Evolutionary conservation across 2,113 vertebrate species (phyloP), one percentile per base, ranked within the genome.

Genomic region (Centropristis striata): DNA sequence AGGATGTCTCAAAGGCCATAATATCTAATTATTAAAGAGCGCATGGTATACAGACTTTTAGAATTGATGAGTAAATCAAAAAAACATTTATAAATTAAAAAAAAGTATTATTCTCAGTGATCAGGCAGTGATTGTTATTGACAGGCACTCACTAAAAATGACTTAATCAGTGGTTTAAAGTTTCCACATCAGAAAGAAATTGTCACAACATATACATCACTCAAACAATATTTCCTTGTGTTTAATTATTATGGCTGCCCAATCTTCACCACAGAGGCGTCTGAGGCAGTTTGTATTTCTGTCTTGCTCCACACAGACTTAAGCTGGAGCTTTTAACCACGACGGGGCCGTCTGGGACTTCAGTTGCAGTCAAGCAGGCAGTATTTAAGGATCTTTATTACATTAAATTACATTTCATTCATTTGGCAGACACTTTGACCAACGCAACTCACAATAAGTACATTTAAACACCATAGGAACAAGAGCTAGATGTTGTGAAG

Each of bases 381-480:
- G 44, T 8, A 75, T 46, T 69, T 72, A 51, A 49, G 66, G 51
- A 78, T 51, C 25, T 74, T 78, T 75, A 66, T 71, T 66, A 23
- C 58, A 47, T 76, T 75, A 76, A 67, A 80, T 67, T 60, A 8
- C 8, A 44, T 50, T 67, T 16, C 0, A 55, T 47, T 71, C 11
- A 75, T 71, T 50, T 71, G 46, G 32, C 47, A 55, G 32, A 67
- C 23, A 51, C 20, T 28, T 59, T 20, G 6, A 65, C 64, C 47
- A 61, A 66, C 61, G 41, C 20, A 25, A 75, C 54, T 70, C 44
- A 70, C 4, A 44, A 59, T 23, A 51, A 50, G 16, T 50, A 51
- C 36, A 58, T 75, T 59, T 60, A 60, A 75, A 60, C 53, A 46
- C 16, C 23, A 49, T 0, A 36, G 66, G 21, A 60, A 60, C 41